phyloP scores from a whole-genome alignment of 2,797 vertebrate genomes.

The Alcedo atthis region DNA sequence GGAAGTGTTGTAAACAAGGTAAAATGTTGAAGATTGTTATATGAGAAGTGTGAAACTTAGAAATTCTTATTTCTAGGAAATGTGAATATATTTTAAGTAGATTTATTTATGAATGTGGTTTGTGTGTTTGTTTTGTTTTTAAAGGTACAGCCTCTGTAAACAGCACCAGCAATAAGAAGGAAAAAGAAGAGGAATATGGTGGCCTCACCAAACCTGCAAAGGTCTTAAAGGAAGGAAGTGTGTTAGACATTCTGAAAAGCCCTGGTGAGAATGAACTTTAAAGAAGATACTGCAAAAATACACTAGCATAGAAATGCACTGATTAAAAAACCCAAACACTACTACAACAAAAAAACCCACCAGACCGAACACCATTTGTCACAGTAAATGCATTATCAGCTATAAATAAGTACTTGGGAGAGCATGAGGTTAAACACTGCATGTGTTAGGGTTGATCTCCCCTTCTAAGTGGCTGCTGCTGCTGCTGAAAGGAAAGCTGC shows the following conservation, averaged over 20 bases:
- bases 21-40: neutral
- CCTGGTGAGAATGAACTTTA: conserved; percentile 82
- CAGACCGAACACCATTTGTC: neutral
- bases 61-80: neutral
- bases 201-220: conserved; percentile 89
- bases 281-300: neutral
- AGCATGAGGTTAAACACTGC: neutral
- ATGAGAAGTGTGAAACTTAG: neutral
- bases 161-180: conserved; percentile 76
- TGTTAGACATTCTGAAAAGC: conserved; percentile 91
- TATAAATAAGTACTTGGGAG: neutral
- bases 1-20: neutral
- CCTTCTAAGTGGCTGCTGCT: neutral
- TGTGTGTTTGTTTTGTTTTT: neutral
- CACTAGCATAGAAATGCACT: neutral
- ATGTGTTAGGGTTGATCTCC: neutral
- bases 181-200: conserved; percentile 81
- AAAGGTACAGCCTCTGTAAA: conserved; percentile 63
- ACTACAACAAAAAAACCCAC: no score
- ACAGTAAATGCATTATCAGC: neutral
- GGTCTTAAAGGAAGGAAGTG: conserved; percentile 91
- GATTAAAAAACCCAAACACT: neutral
- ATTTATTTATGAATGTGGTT: neutral
- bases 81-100: neutral
- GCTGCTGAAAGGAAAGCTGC: neutral